phyloP scores from a whole-genome alignment of 2,797 vertebrate genomes.

The Neostethus bicornis region DNA sequence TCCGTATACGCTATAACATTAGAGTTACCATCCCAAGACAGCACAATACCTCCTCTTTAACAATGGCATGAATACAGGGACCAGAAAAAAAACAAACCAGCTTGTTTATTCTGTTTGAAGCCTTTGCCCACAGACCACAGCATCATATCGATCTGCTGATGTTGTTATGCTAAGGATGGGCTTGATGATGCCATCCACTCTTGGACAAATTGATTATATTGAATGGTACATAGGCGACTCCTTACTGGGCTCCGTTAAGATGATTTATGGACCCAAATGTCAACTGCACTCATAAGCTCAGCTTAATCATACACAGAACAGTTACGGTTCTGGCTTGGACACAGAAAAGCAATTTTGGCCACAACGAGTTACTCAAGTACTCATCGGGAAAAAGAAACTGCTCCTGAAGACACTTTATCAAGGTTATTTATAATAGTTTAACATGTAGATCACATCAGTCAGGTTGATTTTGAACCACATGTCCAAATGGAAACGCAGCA shows the following conservation, averaged over 20 bases:
- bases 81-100: slow-evolving; percentile 23
- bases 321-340: slow-evolving; percentile 11
- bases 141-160: slow-evolving; percentile 41
- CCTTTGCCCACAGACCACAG: slow-evolving; percentile 19
- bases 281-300: slow-evolving; percentile 24
- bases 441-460: too few relatives aligned
- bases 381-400: neutral
- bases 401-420: neutral
- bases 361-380: neutral
- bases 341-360: neutral
- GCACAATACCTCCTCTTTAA: too few relatives aligned
- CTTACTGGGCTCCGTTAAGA: slow-evolving; percentile 38
- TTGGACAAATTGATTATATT: slow-evolving; percentile 55
- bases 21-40: too few relatives aligned
- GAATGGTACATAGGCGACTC: slow-evolving; percentile 38
- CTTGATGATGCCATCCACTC: slow-evolving; percentile 42
- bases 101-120: slow-evolving; percentile 51
- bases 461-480: too few relatives aligned
- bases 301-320: slow-evolving; percentile 38
- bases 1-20: too few relatives aligned
- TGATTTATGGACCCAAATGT: slow-evolving; percentile 61
- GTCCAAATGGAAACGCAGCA: too few relatives aligned
- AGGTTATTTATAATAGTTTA: too few relatives aligned
- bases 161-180: slow-evolving; percentile 51
- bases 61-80: slow-evolving; percentile 35